Evolutionary conservation across 1,140 invertebrate genomes (phyloP), one percentile per base, ranked within the genome.

Genomic region (Harlomillsia oculata): DNA sequence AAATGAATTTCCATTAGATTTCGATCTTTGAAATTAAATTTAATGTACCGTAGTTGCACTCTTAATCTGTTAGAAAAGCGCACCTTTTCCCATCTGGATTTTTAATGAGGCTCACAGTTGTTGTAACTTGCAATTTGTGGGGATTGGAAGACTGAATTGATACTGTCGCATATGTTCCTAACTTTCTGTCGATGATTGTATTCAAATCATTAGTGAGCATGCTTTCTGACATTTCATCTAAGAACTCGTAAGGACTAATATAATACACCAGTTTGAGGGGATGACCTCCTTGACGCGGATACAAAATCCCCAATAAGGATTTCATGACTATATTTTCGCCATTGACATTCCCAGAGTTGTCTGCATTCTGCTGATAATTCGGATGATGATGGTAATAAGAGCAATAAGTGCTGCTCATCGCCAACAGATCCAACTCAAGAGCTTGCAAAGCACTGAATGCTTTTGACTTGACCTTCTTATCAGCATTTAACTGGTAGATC

Each of bases 231-330:
- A 83, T 81, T 53, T 80, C 76, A 72, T 93, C 84, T 59, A 94
- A 74, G 16, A 95, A 74, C 70, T 95, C 89, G 70, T 94, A 95
- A 0, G 90, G 90, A n/a, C 89, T 87, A 18, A 96, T 87, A 70
- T 95, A 95, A 71, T 94, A 97, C 0, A 88, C 93, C 13, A 97
- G 71, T 66, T 87, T 87, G 85, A 95, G 89, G 0, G 91, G 85
- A 70, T 93, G 89, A 30, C 89, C 78, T 64, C 77, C 77, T 60
- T 72, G 68, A 30, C 78, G 62, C 25, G 72, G 72, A 57, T 76
- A 67, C 23, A 80, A 61, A 41, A 79, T 72, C 25, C 92, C 93
- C 60, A 96, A 84, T 29, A 89, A 82, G 61, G 87, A 91, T 71
- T 90, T 91, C 68, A 90, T 86, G 43, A 97, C 82, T 40, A 92